These are phyloP conservation scores for Magallana gigas DNA, from an alignment of 1,140 invertebrate genomes.

Conservation along the genomic window DNA sequence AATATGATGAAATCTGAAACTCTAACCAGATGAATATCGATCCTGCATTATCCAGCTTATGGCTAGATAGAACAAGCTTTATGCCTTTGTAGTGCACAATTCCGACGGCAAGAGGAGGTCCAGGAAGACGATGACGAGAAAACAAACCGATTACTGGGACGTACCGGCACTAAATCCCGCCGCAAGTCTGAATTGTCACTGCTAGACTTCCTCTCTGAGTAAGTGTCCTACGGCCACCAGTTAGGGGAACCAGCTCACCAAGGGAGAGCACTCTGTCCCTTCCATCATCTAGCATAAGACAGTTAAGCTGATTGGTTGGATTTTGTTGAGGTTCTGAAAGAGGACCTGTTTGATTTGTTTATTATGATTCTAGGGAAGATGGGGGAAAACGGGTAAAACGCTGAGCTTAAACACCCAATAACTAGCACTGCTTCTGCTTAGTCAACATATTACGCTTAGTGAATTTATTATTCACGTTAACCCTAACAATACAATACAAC, in stretches of 20 bases:
- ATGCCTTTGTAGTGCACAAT: conserved; percentile 70
- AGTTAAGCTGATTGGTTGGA: background rate
- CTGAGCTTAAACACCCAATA: background rate
- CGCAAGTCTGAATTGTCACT: conserved; percentile 62
- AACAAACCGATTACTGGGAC: conserved; percentile 55
- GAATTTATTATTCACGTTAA: conserved; percentile 3
- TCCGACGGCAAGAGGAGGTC: conserved; percentile 70
- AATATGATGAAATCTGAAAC: background rate
- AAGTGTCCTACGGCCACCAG: conserved; percentile 50
- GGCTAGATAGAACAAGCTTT: background rate
- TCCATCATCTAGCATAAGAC: no score
- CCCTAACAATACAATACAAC: no score
- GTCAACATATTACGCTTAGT: background rate
- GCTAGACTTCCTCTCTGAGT: conserved; percentile 68
- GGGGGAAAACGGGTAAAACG: background rate
- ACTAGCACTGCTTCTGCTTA: conserved; percentile 16
- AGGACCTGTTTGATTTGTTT: background rate
- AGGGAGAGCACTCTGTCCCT: background rate
- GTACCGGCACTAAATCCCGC: conserved; percentile 51
- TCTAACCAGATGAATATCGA: background rate
- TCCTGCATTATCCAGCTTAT: background rate
- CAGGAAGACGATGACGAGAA: conserved; percentile 69
- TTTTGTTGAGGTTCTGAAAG: background rate
- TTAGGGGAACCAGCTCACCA: conserved; percentile 1
- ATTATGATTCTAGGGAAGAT: background rate